Base-by-base conservation (phyloP, 2,888 invertebrate species). In the Brenthis ino region DNA sequence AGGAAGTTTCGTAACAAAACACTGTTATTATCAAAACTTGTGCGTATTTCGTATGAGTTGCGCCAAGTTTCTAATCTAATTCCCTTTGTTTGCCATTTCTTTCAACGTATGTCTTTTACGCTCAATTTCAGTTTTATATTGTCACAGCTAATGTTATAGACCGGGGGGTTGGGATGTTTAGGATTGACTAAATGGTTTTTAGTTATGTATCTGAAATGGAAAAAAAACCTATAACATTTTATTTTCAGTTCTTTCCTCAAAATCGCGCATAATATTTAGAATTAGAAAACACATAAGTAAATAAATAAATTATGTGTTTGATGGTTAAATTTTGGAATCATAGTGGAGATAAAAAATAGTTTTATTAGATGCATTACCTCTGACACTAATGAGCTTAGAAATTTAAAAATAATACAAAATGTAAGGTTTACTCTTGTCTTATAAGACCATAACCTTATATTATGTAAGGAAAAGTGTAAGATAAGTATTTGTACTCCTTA, bases 91-190 rank as follows among this genome's bases (percentile, higher is more conserved):
- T 69, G 66, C 58, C 56, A 66, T 65, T 68, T 65, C 65, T 63
- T 64, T 53, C 37, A 67, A 70, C 66, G 65, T 64, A 70, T 70
- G 72, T 69, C 68, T 58, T 71, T 68, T 64, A 69, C 68, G 73
- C 72, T 70, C 75, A 73, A 76, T 75, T 73, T 74, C 66, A 67
- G 61, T 72, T 71, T 64, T 74, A 71, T 68, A 73, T 73, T 63
- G 70, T 73, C 68, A 57, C 70, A 63, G 72, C 68, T 71, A 74
- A 72, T 75, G 68, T 72, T 67, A 64, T 75, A 72, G 71, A 37
- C 61, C 50, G 51, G 60, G 70, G 58, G 57, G 2, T 11, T 12
- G n/a, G 8, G 47, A 51, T 14, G 8, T n/a, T 37, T 6, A 16
- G 14, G 12, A 28, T 16, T 20, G 28, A 53, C 51, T 33, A 33